phyloP scores from a whole-genome alignment of 2,888 invertebrate genomes.

The Gastracanthus pulcherrimus region DNA sequence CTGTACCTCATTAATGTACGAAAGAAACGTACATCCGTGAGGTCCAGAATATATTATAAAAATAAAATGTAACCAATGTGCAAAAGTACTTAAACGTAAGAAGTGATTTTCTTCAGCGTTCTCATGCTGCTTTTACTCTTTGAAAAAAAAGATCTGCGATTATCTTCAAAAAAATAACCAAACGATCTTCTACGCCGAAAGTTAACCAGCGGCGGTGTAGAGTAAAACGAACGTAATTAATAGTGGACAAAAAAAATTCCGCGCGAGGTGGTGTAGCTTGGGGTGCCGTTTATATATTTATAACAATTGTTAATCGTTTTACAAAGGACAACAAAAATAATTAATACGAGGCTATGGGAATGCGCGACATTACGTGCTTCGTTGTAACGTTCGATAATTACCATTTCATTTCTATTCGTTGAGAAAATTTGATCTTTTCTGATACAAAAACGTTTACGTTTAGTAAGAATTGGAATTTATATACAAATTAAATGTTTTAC shows the following conservation, averaged over 20 bases:
- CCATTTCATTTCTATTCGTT: neutral
- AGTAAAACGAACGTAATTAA: slow-evolving; percentile 10
- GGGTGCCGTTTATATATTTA: slow-evolving; percentile 67
- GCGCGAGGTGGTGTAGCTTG: slow-evolving; percentile 54
- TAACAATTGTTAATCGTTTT: slow-evolving; percentile 64
- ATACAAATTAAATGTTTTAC: too few relatives aligned
- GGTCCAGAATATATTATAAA: neutral
- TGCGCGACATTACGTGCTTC: slow-evolving; percentile 58
- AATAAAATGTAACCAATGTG: neutral
- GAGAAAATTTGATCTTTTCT: neutral
- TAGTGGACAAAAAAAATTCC: neutral
- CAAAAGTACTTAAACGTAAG: neutral
- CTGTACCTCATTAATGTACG: neutral
- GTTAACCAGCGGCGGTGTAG: slow-evolving; percentile 10
- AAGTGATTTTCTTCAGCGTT: slow-evolving; percentile 23
- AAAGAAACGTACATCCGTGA: too few relatives aligned
- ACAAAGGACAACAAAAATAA: slow-evolving; percentile 54
- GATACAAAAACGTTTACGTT: too few relatives aligned
- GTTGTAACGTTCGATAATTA: slow-evolving; percentile 51
- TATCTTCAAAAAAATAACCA: too few relatives aligned
- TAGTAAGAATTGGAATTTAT: too few relatives aligned
- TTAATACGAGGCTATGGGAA: slow-evolving; percentile 57
- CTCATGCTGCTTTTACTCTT: slow-evolving; percentile 8
- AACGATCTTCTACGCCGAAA: slow-evolving; percentile 20
- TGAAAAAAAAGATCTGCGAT: neutral